Percentiles rank a stretch among this genome's conserved stretches.
Conservation (phyloP, 2,888 invertebrate species). For the Syrphus vitripennis region DNA sequence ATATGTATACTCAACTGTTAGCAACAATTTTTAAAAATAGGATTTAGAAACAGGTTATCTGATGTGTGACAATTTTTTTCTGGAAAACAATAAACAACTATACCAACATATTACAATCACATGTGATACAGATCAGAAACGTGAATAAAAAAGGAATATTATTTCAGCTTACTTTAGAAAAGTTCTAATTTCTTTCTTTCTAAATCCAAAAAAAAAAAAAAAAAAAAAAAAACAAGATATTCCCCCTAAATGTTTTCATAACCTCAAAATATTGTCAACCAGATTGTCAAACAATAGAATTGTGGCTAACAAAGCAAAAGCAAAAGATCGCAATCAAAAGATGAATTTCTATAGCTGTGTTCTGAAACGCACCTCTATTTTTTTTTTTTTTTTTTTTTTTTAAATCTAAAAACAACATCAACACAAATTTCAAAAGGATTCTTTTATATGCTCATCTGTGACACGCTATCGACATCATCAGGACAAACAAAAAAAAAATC, state of each 20-base stretch:
- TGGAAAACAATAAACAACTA: too few species aligned
- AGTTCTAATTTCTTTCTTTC: background rate
- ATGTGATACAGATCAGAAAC: too few species aligned
- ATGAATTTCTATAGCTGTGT: background rate
- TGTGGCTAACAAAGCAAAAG: slow-evolving; percentile 41
- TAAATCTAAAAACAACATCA: slow-evolving; percentile 54
- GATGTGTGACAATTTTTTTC: too few species aligned
- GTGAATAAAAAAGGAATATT: background rate
- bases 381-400: background rate
- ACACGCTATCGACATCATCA: slow-evolving; percentile 13
- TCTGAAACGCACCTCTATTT: slow-evolving; percentile 13
- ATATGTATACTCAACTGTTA: too few species aligned
- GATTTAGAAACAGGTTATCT: too few species aligned
- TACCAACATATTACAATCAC: too few species aligned
- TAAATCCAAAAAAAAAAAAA: background rate
- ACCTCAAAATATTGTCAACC: slow-evolving; percentile 68
- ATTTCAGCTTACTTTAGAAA: background rate
- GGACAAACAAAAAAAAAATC: slow-evolving; percentile 9
- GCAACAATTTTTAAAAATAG: too few species aligned
- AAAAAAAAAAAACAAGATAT: background rate
- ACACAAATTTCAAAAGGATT: slow-evolving; percentile 46
- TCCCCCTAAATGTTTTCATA: slow-evolving; percentile 55
- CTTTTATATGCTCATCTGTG: slow-evolving; percentile 29
- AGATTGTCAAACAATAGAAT: slow-evolving; percentile 60
- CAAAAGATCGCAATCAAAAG: slow-evolving; percentile 30